Evolutionary conservation across 2,888 invertebrate genomes (phyloP).

Genomic region (Gonocerus acuteangulatus): DNA sequence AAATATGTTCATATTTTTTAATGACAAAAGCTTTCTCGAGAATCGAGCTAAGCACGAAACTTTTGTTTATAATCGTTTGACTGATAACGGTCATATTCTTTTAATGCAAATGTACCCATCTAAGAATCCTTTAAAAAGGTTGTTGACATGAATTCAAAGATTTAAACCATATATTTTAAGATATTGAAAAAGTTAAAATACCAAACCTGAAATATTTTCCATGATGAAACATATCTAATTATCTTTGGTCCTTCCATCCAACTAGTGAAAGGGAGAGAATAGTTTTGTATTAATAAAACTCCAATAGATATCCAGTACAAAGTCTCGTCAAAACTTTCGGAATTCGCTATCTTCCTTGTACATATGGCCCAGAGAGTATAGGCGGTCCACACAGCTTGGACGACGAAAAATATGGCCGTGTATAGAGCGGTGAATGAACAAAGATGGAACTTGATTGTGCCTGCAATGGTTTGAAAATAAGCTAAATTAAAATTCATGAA

Average conservation of each 20-base stretch:
- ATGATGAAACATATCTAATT: background rate
- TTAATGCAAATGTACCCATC: too few species aligned
- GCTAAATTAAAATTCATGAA: too few species aligned
- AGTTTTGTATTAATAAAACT: background rate
- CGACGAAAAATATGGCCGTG: background rate
- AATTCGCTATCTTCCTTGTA: background rate
- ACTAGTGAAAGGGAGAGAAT: background rate
- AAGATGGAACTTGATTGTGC: background rate
- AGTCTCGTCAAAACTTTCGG: background rate
- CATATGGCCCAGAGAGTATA: background rate
- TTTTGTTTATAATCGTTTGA: too few species aligned
- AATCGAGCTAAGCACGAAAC: too few species aligned
- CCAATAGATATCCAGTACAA: background rate
- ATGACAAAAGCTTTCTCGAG: too few species aligned
- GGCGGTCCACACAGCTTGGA: background rate
- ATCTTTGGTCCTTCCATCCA: background rate
- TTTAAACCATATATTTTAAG: too few species aligned
- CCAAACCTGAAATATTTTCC: slow-evolving; percentile 6
- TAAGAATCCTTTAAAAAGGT: too few species aligned
- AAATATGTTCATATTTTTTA: too few species aligned
- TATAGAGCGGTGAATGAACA: background rate
- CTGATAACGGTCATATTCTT: too few species aligned
- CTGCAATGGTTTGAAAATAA: background rate
- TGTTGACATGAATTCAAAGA: too few species aligned
- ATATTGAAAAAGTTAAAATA: too few species aligned